Evolutionary conservation across 2,888 invertebrate genomes (phyloP).

Genomic region (Perdita meconis): DNA sequence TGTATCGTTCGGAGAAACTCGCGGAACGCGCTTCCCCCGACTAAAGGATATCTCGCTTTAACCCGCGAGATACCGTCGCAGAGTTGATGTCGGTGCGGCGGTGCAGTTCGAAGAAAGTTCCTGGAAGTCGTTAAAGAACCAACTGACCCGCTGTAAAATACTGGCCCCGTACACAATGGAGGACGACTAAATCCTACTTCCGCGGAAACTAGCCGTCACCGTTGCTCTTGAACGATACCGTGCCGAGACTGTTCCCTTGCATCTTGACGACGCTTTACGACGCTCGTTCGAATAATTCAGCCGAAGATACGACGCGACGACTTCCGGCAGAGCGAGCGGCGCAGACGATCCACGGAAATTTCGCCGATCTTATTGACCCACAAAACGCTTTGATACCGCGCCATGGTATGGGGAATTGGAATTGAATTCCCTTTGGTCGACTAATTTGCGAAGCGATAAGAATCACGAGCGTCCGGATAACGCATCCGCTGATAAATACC

Average conservation of each 20-base stretch:
- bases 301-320: not conserved
- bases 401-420: no score
- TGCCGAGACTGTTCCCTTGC: not conserved
- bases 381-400: no score
- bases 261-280: not conserved
- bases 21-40: not conserved
- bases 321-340: not conserved
- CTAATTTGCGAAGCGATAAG: no score
- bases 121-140: slow-evolving; percentile 63
- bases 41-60: slow-evolving; percentile 29
- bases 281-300: slow-evolving; percentile 9
- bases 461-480: not conserved
- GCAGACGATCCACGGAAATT: not conserved
- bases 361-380: no score
- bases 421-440: no score
- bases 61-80: slow-evolving; percentile 30
- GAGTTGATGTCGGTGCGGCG: slow-evolving; percentile 33
- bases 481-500: not conserved
- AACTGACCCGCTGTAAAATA: slow-evolving; percentile 59
- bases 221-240: not conserved
- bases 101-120: slow-evolving; percentile 49
- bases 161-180: slow-evolving; percentile 27
- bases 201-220: slow-evolving; percentile 23
- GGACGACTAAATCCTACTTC: slow-evolving; percentile 12
- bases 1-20: not conserved